Percentiles rank a stretch among this genome's conserved stretches.
phyloP scores from a whole-genome alignment of 2,113 vertebrate species.

The Pseudopipra pipra region DNA sequence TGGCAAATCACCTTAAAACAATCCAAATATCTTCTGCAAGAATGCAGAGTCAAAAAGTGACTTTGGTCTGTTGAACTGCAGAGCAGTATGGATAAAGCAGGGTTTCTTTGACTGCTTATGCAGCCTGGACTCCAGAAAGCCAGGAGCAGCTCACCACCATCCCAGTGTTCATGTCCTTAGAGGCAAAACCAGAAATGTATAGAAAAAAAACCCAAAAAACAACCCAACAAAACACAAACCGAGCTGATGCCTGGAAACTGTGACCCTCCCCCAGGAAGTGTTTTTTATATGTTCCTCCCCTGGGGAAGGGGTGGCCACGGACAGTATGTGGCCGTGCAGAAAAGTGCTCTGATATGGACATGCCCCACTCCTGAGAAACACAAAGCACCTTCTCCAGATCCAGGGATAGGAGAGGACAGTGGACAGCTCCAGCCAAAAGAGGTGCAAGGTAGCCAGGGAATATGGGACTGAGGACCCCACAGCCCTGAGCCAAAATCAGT shows the following conservation, averaged over 20 bases:
- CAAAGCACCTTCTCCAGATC: background rate
- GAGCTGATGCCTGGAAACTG: background rate
- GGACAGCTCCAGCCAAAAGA: background rate
- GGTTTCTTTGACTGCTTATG: background rate
- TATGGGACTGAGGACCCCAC: too few relatives aligned
- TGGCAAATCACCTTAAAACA: background rate
- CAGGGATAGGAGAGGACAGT: background rate
- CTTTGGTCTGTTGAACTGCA: background rate
- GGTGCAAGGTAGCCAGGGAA: background rate
- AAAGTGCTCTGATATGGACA: background rate
- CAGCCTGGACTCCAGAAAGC: background rate
- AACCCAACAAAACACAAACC: background rate
- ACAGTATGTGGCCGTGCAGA: background rate
- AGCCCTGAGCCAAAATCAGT: background rate
- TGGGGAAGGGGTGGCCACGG: background rate
- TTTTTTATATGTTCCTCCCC: background rate
- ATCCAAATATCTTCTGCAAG: background rate
- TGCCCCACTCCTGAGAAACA: background rate
- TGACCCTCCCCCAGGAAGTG: background rate
- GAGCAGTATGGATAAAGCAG: background rate
- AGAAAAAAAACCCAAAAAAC: background rate
- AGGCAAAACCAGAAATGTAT: background rate
- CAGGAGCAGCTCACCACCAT: background rate
- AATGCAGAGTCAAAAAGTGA: background rate
- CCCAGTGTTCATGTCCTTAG: fast-evolving